phyloP scores from a whole-genome alignment of 2,113 vertebrate species.

The Mormyrus iriodes region DNA sequence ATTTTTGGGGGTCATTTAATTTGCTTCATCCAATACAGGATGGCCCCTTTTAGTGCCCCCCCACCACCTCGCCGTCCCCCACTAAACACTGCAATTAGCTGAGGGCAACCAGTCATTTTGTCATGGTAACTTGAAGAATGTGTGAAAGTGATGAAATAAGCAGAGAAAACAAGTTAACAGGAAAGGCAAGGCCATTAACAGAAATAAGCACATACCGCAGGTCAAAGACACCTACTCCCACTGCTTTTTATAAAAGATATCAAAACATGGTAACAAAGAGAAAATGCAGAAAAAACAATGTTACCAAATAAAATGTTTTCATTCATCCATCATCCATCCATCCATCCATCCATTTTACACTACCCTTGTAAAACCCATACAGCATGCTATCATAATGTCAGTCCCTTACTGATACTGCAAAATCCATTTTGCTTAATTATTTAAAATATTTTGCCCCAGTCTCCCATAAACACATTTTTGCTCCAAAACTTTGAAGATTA shows the following conservation, averaged over 20 bases:
- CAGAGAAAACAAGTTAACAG: neutral
- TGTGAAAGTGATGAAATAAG: conserved; percentile 12
- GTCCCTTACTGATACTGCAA: conserved; percentile 16
- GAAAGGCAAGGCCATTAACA: neutral
- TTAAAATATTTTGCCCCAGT: conserved; percentile 22
- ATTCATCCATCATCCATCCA: neutral
- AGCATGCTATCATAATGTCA: neutral
- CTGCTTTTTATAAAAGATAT: neutral
- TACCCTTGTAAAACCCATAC: neutral
- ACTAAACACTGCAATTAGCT: neutral
- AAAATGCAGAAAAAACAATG: neutral
- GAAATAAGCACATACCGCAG: neutral
- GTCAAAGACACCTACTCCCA: neutral
- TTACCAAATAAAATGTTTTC: neutral
- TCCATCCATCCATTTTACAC: neutral
- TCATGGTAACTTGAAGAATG: neutral
- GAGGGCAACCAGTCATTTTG: neutral
- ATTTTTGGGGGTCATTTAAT: neutral
- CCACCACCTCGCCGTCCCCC: no score
- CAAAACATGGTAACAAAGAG: neutral
- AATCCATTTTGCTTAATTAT: conserved; percentile 31
- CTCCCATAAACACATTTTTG: conserved; percentile 22
- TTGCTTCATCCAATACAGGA: neutral
- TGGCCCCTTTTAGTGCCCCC: neutral
- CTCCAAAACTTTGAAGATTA: conserved; percentile 29